Evolutionary conservation across 2,888 invertebrate species (phyloP).

Genomic region (Aspidiotus destructor): DNA sequence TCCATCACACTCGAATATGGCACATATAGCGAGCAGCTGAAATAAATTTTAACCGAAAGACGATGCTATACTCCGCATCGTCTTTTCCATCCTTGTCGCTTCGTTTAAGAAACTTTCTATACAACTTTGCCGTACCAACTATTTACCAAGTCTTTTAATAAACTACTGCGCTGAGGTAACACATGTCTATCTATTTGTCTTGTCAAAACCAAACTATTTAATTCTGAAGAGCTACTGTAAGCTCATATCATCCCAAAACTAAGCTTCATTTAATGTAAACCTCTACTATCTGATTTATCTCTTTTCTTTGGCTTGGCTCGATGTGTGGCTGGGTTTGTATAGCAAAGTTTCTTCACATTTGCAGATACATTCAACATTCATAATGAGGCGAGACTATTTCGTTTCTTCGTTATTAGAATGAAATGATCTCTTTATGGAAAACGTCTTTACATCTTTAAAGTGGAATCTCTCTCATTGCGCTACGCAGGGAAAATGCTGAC

Average conservation of each 20-base stretch:
- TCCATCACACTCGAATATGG: too few species aligned
- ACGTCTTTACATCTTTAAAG: too few species aligned
- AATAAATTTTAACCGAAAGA: conserved; percentile 26
- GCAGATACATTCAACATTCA: too few species aligned
- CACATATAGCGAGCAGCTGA: conserved; percentile 14
- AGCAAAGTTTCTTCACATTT: too few species aligned
- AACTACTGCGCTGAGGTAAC: conserved; percentile 31
- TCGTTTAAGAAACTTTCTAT: conserved; percentile 26
- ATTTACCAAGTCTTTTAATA: conserved; percentile 33
- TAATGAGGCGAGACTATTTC: too few species aligned
- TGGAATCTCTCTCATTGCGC: too few species aligned
- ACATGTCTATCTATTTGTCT: conserved; percentile 33
- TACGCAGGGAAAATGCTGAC: too few species aligned
- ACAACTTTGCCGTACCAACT: conserved; percentile 28
- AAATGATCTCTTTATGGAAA: too few species aligned
- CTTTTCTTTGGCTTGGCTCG: too few species aligned
- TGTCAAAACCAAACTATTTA: conserved; percentile 33
- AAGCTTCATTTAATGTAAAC: conserved; percentile 33
- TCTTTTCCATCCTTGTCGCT: conserved; percentile 1
- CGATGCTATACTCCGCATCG: background rate
- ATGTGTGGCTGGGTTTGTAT: too few species aligned
- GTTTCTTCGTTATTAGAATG: too few species aligned
- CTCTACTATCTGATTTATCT: conserved; percentile 29
- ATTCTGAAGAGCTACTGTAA: conserved; percentile 31
- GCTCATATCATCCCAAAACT: conserved; percentile 32